Percentiles rank a stretch among this genome's conserved stretches.
phyloP scores from a whole-genome alignment of 2,113 vertebrate species.

The Hemiscyllium ocellatum region DNA sequence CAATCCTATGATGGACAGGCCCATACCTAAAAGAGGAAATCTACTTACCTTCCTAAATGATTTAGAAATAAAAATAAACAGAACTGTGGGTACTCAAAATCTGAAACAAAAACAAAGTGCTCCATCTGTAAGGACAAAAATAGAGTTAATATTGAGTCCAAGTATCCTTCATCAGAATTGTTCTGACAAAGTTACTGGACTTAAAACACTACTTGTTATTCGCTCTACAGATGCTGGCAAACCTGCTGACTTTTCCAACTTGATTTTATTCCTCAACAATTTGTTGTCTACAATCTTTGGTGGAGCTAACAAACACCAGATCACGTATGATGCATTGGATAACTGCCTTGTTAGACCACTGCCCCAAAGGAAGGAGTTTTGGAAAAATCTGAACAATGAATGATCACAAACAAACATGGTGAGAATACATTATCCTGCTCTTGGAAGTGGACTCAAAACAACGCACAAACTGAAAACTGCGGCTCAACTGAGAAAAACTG shows the following conservation, averaged over 20 bases:
- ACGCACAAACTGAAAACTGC: background rate
- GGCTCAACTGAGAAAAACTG: background rate
- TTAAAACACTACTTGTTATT: no score
- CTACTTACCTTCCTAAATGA: background rate
- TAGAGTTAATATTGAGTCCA: no score
- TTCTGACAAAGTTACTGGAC: no score
- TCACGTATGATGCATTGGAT: background rate
- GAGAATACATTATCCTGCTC: background rate
- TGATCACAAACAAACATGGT: background rate
- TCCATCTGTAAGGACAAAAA: no score
- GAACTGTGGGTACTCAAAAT: no score
- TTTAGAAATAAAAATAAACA: background rate
- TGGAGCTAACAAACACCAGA: background rate
- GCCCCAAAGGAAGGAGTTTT: background rate
- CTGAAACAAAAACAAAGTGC: no score
- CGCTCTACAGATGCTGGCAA: no score
- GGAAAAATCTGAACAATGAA: background rate
- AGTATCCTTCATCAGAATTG: no score
- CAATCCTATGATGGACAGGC: background rate
- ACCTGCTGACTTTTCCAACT: no score
- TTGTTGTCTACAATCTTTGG: background rate
- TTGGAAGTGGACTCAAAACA: background rate
- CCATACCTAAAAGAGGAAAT: background rate
- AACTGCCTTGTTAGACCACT: background rate
- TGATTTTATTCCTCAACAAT: no score